phyloP scores from a whole-genome alignment of 2,113 vertebrate genomes.

The Penelope pileata region DNA sequence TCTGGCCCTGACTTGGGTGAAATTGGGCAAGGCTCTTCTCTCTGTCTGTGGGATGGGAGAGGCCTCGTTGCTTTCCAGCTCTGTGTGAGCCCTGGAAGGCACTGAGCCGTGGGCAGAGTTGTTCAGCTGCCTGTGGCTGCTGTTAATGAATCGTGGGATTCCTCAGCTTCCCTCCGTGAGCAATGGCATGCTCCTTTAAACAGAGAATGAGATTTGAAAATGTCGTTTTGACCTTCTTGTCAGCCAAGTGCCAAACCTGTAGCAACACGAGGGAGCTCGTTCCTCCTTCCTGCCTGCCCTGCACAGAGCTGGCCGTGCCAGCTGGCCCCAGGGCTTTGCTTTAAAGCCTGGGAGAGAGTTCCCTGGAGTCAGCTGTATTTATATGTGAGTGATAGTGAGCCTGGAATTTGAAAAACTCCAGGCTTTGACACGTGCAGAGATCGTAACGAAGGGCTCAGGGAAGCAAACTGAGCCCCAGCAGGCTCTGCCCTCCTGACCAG shows the following conservation, averaged over 20 bases:
- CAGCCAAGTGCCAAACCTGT: not conserved
- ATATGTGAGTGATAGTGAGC: not conserved
- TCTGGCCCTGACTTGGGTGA: not conserved
- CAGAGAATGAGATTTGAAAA: not conserved
- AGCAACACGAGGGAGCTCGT: rapidly evolving
- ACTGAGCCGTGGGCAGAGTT: rapidly evolving
- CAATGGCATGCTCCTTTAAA: rapidly evolving
- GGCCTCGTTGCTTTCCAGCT: not conserved
- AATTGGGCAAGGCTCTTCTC: not conserved
- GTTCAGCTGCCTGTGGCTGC: not conserved
- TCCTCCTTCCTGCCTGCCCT: not conserved
- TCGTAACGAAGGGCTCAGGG: not conserved
- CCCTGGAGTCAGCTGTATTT: not conserved
- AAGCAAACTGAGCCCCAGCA: too few relatives aligned
- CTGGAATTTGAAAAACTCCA: not conserved
- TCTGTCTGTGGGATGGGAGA: not conserved
- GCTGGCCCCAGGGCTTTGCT: not conserved
- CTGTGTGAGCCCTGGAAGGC: not conserved
- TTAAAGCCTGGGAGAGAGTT: too few relatives aligned
- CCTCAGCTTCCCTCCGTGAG: not conserved
- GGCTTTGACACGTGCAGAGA: rapidly evolving
- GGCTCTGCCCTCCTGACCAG: not conserved
- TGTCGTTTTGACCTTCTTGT: not conserved
- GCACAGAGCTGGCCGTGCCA: rapidly evolving
- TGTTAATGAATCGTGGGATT: not conserved